Conservation (phyloP, 2,797 vertebrate genomes). For the Yasuhikotakia modesta region DNA sequence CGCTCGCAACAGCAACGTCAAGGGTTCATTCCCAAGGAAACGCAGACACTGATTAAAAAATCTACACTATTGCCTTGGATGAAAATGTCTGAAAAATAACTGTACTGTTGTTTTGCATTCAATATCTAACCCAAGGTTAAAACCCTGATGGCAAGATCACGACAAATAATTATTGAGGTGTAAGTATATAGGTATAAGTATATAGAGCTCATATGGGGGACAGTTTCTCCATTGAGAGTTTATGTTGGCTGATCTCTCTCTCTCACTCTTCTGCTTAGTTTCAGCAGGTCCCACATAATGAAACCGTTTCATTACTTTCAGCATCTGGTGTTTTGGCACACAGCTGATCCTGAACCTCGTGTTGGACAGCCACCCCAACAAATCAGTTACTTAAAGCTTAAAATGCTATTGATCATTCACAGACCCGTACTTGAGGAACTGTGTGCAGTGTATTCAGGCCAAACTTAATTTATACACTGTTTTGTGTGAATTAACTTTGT, state of each 20-base stretch:
- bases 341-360: constrained; percentile 64
- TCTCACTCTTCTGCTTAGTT: constrained; percentile 58
- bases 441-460: not conserved
- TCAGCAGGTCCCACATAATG: constrained; percentile 63
- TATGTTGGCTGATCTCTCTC: constrained; percentile 65
- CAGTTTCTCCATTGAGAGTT: constrained; percentile 60
- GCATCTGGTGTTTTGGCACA: constrained; percentile 74
- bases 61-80: not conserved
- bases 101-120: not conserved
- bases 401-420: constrained; percentile 50
- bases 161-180: not conserved
- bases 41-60: not conserved
- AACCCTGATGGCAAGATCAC: not conserved
- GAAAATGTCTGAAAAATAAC: not conserved
- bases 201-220: constrained; percentile 70
- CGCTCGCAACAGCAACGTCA: not conserved
- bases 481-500: not conserved
- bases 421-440: constrained; percentile 35
- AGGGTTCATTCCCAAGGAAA: not conserved
- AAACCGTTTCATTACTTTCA: constrained; percentile 63
- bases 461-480: not conserved
- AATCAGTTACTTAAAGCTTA: constrained; percentile 50
- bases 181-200: not conserved
- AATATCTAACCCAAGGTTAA: not conserved
- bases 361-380: constrained; percentile 57